Base-by-base conservation (phyloP, 2,888 invertebrate genomes). In the Dryobota labecula region DNA sequence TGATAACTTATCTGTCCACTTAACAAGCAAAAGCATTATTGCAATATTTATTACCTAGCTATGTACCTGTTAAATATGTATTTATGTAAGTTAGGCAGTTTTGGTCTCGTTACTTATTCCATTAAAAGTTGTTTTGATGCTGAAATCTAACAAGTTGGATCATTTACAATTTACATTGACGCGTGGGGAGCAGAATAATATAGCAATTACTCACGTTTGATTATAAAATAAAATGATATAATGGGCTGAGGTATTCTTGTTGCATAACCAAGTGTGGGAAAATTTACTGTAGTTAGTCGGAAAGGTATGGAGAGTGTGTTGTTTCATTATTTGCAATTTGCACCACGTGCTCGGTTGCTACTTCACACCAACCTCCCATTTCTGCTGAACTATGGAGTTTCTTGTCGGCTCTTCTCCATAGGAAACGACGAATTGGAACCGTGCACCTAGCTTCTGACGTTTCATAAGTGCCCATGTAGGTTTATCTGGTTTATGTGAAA, bases 271-370 rank as follows among this genome's bases (percentile, higher is more conserved):
- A 73, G 74, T 73, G 86, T 85, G 85, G 77, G 85, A 85, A 83
- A 79, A 74, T 30, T 53, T 11, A 57, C 57, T 66, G 49, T 60
- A 69, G 68, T 80, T 69, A 70, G 62, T 66, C 38, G 49, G 70
- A 74, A 80, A 60, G 60, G 61, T 71, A 75, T 73, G 49, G 62
- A 70, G 75, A 73, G 77, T 70, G 64, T 73, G 82, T 81, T n/a
- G n/a, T n/a, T n/a, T n/a, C n/a, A n/a, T n/a, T 89, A 87, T 92
- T 92, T 92, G 92, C 90, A 87, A 90, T 94, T 93, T 90, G 89
- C 93, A 92, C 91, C 88, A 81, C 82, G 83, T 82, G 84, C 79
- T 61, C 69, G 66, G 78, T 86, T 82, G 81, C 85, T 85, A 83
- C 87, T 85, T 89, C 86, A 88, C 92, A 91, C 92, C 86, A 80